Conservation (phyloP, 1,140 invertebrate species). For the Zaprionus vittiger region DNA sequence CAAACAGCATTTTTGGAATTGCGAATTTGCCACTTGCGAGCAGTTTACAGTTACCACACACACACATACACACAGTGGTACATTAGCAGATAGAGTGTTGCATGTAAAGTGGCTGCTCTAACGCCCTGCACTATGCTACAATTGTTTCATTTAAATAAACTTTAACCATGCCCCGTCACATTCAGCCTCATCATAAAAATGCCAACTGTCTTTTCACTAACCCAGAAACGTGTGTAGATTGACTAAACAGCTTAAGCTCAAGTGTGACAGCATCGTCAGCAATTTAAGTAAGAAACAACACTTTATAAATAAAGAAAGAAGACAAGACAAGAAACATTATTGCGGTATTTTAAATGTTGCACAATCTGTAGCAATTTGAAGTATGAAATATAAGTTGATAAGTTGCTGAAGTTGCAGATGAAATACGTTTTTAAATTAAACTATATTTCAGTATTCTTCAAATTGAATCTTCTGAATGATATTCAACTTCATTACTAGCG, state of each 20-base stretch:
- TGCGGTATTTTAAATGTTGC: too few species aligned
- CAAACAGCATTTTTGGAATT: slow-evolving; percentile 56
- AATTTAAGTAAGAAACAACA: background rate
- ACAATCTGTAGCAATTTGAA: background rate
- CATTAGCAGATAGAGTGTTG: slow-evolving; percentile 13
- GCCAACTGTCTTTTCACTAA: slow-evolving; percentile 22
- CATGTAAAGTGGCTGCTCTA: slow-evolving; percentile 36
- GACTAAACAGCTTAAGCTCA: background rate
- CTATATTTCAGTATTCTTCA: too few species aligned
- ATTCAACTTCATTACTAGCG: too few species aligned
- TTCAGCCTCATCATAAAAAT: slow-evolving; percentile 20
- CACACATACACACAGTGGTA: background rate
- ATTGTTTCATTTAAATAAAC: slow-evolving; percentile 19
- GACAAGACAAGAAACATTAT: too few species aligned
- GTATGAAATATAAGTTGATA: too few species aligned
- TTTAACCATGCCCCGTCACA: slow-evolving; percentile 14
- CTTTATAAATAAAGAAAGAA: background rate
- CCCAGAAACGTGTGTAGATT: slow-evolving; percentile 20
- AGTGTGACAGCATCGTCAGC: slow-evolving; percentile 4
- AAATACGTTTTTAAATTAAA: too few species aligned
- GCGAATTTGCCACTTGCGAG: slow-evolving; percentile 43
- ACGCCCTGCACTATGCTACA: slow-evolving; percentile 41
- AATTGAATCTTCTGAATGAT: background rate
- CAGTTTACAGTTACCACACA: slow-evolving; percentile 8
- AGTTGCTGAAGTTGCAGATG: too few species aligned